Percentiles rank a stretch among this genome's conserved stretches.
Evolutionary conservation across 2,797 vertebrate species (phyloP).

Genomic region (Semaprochilodus insignis): DNA sequence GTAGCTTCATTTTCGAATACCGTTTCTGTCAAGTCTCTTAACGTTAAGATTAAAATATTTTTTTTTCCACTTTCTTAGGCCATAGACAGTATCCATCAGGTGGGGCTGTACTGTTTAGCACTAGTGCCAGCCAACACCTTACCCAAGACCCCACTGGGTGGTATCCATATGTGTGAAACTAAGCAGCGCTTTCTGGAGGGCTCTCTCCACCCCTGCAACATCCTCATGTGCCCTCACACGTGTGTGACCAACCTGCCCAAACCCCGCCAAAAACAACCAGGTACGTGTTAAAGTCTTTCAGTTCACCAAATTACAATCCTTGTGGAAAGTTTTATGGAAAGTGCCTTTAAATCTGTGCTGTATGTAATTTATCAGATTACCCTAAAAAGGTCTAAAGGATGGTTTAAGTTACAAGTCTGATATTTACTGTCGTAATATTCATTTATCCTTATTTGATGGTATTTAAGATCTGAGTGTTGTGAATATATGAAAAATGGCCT

Average conservation of each 20-base stretch:
- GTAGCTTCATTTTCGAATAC: neutral
- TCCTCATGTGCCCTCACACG: slow-evolving; percentile 98
- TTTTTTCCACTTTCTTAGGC: slow-evolving; percentile 74
- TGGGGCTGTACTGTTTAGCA: slow-evolving; percentile 97
- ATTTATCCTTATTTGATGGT: too few relatives aligned
- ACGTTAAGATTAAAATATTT: neutral
- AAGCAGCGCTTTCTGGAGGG: slow-evolving; percentile 97
- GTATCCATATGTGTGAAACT: slow-evolving; percentile 96
- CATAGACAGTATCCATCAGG: slow-evolving; percentile 98
- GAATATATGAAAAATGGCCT: too few relatives aligned
- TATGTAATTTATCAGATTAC: too few relatives aligned
- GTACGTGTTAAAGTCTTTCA: slow-evolving; percentile 54
- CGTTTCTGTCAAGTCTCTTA: neutral
- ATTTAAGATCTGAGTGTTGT: too few relatives aligned
- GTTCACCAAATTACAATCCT: too few relatives aligned
- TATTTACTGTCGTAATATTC: too few relatives aligned
- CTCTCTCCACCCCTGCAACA: slow-evolving; percentile 95
- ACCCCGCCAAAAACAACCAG: slow-evolving; percentile 92
- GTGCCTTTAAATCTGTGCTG: too few relatives aligned
- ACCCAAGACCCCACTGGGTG: slow-evolving; percentile 96
- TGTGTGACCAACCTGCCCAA: slow-evolving; percentile 98
- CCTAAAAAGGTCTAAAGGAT: too few relatives aligned
- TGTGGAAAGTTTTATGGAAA: too few relatives aligned
- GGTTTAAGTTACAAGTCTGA: too few relatives aligned
- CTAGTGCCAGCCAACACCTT: slow-evolving; percentile 97